These are phyloP conservation scores for Hypocryptadius cinnamomeus DNA, from an alignment of 2,113 vertebrate genomes.

Conservation along the genomic window DNA sequence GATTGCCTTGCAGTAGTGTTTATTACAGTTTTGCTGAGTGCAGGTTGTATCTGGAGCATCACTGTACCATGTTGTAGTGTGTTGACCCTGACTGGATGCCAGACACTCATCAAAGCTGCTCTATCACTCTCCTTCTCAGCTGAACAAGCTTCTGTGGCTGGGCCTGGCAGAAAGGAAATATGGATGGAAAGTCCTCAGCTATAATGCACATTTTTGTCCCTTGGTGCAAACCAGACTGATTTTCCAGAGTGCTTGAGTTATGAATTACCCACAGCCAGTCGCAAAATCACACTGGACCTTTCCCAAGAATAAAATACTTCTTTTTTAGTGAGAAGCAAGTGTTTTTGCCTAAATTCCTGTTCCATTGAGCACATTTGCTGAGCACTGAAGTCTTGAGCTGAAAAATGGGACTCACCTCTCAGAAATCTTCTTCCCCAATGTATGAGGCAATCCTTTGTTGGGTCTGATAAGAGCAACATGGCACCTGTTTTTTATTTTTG, in stretches of 20 bases:
- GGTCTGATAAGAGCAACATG: background rate
- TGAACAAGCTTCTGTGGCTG: background rate
- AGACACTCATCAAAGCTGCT: background rate
- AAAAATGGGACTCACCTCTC: background rate
- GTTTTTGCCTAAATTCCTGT: background rate
- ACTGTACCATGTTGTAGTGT: fast-evolving
- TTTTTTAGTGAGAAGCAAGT: background rate
- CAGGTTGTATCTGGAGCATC: background rate
- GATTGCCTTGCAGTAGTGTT: background rate
- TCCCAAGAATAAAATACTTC: background rate
- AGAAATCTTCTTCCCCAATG: background rate
- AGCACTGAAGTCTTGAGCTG: background rate
- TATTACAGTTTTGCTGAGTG: background rate
- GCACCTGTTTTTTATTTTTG: background rate
- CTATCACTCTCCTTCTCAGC: background rate
- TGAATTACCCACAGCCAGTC: background rate
- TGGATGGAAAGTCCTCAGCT: background rate
- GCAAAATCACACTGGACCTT: background rate
- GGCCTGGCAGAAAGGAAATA: background rate
- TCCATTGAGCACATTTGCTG: background rate
- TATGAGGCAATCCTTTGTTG: background rate
- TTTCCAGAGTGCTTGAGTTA: background rate
- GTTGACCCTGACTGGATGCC: background rate
- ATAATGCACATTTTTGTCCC: background rate
- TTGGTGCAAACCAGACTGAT: background rate